Evolutionary conservation across 2,888 invertebrate genomes (phyloP), one percentile per base, ranked within the genome.

Genomic region (Mesoligia furuncula): DNA sequence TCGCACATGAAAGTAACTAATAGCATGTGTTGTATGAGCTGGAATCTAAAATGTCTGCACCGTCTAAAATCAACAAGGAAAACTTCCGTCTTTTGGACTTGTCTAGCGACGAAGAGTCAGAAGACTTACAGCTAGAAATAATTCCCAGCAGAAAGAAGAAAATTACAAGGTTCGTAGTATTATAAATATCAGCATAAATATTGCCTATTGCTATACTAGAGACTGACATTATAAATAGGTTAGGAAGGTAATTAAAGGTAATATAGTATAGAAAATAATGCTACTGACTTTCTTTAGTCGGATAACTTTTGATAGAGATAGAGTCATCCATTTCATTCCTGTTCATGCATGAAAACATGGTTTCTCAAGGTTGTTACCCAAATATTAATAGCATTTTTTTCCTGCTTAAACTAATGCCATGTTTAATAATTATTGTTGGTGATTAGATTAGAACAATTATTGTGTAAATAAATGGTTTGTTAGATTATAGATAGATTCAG

Each of bases 21-120:
- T 95, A 95, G 93, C 85, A 96, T 96, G 94, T 92, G 91, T 88
- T 91, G 79, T 90, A 90, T 90, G 88, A 90, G 88, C 83, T 79
- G 87, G 80, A 82, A 76, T 71, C 72, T 87, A 95, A 90, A 88
- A 96, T 96, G 96, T 95, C 95, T 85, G 86, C 93, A 88, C 93
- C 95, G 80, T 92, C 94, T 51, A 97, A 95, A 93, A 93, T 95
- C 89, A 97, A 97, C 90, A 98, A 97, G 90, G 98, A 98, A 95
- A 97, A 97, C 85, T 97, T 97, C 91, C 97, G 97, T 87, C 96
- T 98, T 67, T 92, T 98, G 89, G 97, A 97, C 90, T 92, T 97
- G 82, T 97, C 97, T 72, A 97, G 97, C 79, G 97, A 97, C 82
- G 97, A 97, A 84, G 97, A 97, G 66, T 97, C 97, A 0, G 97